These are phyloP conservation scores for Semicossyphus pulcher DNA, from an alignment of 2,113 vertebrate genomes.

Conservation along the genomic window DNA sequence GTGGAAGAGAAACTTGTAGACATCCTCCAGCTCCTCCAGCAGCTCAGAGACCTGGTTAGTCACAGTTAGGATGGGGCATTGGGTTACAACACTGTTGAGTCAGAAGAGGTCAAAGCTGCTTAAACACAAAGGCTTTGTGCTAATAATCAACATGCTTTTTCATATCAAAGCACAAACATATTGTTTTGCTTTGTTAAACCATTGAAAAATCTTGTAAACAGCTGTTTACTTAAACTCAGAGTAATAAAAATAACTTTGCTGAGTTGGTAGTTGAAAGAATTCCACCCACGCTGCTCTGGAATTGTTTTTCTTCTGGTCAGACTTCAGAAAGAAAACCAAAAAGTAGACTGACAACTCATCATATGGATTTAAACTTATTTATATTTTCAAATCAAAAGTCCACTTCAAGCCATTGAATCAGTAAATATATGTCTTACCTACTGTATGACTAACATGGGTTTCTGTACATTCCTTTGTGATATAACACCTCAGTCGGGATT, in stretches of 20 bases:
- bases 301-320: constrained; percentile 6
- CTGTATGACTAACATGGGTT: neutral
- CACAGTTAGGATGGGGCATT: neutral
- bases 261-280: neutral
- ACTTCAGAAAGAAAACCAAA: constrained; percentile 22
- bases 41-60: constrained; percentile 90
- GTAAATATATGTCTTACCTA: neutral
- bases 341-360: neutral
- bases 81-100: neutral
- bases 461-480: neutral
- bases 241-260: constrained; percentile 13
- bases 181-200: constrained; percentile 1
- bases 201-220: constrained; percentile 3
- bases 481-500: neutral
- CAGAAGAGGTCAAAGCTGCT: neutral
- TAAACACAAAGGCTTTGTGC: neutral
- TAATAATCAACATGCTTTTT: neutral
- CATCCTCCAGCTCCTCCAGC: constrained; percentile 90
- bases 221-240: neutral
- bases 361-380: neutral
- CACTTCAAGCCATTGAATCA: neutral
- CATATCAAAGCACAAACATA: neutral
- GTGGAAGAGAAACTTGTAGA: constrained; percentile 94
- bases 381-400: constrained; percentile 5
- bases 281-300: neutral